Base-by-base conservation (phyloP, 1,140 invertebrate genomes). In the Apis florea region DNA sequence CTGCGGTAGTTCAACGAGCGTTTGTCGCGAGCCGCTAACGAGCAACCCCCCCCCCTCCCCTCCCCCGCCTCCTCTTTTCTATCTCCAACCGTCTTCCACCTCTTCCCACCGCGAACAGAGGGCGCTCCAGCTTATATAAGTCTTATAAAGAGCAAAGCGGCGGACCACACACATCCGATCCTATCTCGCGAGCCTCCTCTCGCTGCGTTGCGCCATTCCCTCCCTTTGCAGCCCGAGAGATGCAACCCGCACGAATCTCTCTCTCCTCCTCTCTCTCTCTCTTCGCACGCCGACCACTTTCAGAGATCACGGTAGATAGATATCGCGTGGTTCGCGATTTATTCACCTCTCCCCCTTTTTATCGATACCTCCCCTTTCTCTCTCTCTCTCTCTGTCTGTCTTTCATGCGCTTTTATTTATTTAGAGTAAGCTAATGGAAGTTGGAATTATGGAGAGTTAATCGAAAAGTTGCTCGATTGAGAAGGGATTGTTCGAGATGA, bases 121-220 rank as follows among this genome's bases (percentile, higher is more conserved):
- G 69, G 75, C 89, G 85, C 90, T 89, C 89, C 85, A 88, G 90
- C 91, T 92, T 93, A 93, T 93, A 93, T 93, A 93, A 93, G 92
- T 93, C 93, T 92, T 92, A 91, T 91, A 93, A 92, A 90, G 92
- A 93, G 91, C 92, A 93, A 93, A 93, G 88, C 91, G 90, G 84
- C 83, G 90, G 93, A 93, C 93, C 92, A 93, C 93, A 93, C 93
- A 93, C 92, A 91, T 93, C 90, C 89, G 93, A 93, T 93, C 92
- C 93, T 93, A 93, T 93, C 93, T 92, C 31, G 82, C 82, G 83
- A 85, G 49, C 82, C 87, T 83, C 88, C 88, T 89, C 87, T 85
- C 72, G 77, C 77, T 79, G 79, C 85, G 73, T 79, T 86, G 88
- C 85, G 84, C 81, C 72, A 70, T 80, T 77, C 54, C 58, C n/a